phyloP scores from a whole-genome alignment of 1,140 invertebrate species.

The Saccostrea glomerata region DNA sequence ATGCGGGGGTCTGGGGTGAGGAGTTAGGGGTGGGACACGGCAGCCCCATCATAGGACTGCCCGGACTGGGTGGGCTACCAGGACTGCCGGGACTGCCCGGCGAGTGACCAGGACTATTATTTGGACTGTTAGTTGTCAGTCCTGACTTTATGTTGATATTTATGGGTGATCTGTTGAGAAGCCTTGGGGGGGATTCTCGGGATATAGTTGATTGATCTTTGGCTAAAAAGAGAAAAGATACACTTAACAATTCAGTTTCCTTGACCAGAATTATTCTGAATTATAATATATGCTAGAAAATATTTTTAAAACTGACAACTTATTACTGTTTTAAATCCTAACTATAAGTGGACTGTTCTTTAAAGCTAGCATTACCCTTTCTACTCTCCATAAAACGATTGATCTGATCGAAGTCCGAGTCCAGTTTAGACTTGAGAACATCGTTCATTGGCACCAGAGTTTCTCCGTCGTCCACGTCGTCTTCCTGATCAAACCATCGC shows the following conservation, averaged over 20 bases:
- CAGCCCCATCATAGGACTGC: conserved; percentile 52
- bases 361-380: conserved; percentile 66
- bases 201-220: conserved; percentile 71
- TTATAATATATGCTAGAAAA: too few species aligned
- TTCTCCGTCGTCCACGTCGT: conserved; percentile 88
- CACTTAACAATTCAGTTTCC: not conserved
- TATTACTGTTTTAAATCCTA: too few species aligned
- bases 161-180: conserved; percentile 72
- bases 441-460: conserved; percentile 72
- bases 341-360: too few species aligned
- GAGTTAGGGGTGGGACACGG: conserved; percentile 67
- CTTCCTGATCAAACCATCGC: conserved; percentile 99
- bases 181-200: conserved; percentile 69
- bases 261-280: too few species aligned
- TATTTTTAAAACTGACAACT: too few species aligned
- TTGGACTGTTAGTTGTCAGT: conserved; percentile 59
- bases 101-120: conserved; percentile 64
- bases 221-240: conserved; percentile 58
- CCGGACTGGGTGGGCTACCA: conserved; percentile 64
- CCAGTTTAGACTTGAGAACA: conserved; percentile 79
- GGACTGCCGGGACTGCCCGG: conserved; percentile 66
- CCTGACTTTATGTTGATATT: conserved; percentile 72
- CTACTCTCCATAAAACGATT: conserved; percentile 80
- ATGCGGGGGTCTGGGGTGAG: conserved; percentile 59
- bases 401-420: conserved; percentile 83